Evolutionary conservation across 2,888 invertebrate genomes (phyloP), one percentile per base, ranked within the genome.

Genomic region (Eledona agricola): DNA sequence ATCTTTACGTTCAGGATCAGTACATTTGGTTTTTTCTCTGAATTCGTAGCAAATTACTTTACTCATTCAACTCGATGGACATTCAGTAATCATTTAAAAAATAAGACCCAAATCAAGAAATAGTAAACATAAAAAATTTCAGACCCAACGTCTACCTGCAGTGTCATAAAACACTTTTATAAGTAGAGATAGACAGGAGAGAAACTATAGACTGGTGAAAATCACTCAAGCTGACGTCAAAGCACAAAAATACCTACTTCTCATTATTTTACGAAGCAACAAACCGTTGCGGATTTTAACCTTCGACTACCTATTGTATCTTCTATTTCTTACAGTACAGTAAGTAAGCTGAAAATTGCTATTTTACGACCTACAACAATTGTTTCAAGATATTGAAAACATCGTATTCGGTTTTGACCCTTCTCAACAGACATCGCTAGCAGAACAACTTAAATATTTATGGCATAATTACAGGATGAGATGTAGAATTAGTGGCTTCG

Each of bases 331-430:
- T 5, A 19, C 4, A n/a, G n/a, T n/a, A n/a, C n/a, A n/a, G n/a
- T n/a, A n/a, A 19, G 19, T 19, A 19, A 4, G 19, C 19, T 5
- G 4, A 4, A 4, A 4, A 4, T 4, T 4, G 19, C 19, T 19
- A 4, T 19, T 4, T 19, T 19, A 4, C 6, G 5, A 4, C 11
- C 7, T 29, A 28, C 9, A n/a, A 3, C n/a, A 3, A 3, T 12
- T 29, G 25, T 12, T 29, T 29, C 13, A 2, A 29, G 29, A 29
- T 29, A 11, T 13, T 29, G 15, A 29, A 29, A 13, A 10, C 15
- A n/a, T 29, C 29, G 11, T 29, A 29, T 29, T 29, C 29, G 7
- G 15, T 29, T 12, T 29, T 29, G 1, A 17, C 40, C 4, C 2
- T 40, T 5, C 20, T 40, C 1, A n/a, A n/a, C n/a, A n/a, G n/a